Base-by-base conservation (phyloP, 2,797 vertebrate species). In the Melanotaenia trifasciata region DNA sequence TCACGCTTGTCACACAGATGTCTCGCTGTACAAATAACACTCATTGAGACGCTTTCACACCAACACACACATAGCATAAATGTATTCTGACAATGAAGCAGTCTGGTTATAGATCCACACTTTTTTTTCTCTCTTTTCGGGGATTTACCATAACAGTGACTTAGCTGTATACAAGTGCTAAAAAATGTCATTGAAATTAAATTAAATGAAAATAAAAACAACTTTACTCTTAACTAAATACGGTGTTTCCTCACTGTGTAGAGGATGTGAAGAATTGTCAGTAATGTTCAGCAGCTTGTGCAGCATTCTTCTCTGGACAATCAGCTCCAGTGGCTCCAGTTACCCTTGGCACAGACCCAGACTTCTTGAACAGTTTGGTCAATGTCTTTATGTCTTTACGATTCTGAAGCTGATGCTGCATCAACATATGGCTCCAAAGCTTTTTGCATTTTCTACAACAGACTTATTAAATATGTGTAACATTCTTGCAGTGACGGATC, bases 1-100 rank as follows among this genome's bases (percentile, higher is more conserved):
- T 90, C 87, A 87, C 61, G 84, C 86, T 84, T 92, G 89, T 90
- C 90, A 85, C 78, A 84, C 76, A 83, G 75, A 91, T 87, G 85
- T 83, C 84, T 77, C 75, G 79, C 84, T 90, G 58, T 56, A 53
- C 70, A 80, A 83, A 84, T 87, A 82, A 67, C 77, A 72, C 64
- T 28, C 64, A 73, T 40, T 59, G 24, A 74, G 36, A 66, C 24
- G 20, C 47, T 28, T 70, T 28, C 70, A 69, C 54, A n/a, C 61
- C 13, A 51, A 64, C 16, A 74, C 58, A 67, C 3, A 50, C 30
- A 33, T 51, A 14, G 58, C 75, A 71, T 65, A 58, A 79, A 84
- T 80, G 53, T 69, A 69, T 4, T 53, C 2, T 14, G 14, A 83
- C 43, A 75, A 72, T 72, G 4, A 67, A 33, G 60, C 51, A 50